Evolutionary conservation across 2,113 vertebrate genomes (phyloP).

Genomic region (Lepus europaeus): DNA sequence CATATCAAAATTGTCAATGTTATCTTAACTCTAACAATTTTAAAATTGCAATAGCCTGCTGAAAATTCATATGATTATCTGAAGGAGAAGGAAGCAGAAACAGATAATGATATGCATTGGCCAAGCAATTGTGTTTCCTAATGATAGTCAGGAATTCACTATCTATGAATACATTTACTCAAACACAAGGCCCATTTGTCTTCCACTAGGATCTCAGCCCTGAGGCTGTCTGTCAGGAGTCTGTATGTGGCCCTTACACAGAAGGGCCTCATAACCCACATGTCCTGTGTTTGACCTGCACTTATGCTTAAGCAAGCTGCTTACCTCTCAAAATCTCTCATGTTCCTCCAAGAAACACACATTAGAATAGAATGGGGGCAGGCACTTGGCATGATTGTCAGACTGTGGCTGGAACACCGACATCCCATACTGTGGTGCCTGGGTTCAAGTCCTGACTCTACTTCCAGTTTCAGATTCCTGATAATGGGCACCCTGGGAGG

Average conservation of each 20-base stretch:
- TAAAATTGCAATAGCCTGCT: background rate
- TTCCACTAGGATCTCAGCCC: background rate
- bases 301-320: background rate
- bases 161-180: background rate
- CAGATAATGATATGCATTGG: background rate
- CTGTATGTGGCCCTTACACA: fast-evolving
- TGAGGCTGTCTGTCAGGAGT: fast-evolving
- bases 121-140: background rate
- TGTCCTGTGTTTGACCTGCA: background rate
- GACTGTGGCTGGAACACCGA: too few species aligned
- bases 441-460: too few species aligned
- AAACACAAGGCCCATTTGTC: too few species aligned
- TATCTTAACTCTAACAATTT: background rate
- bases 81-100: background rate
- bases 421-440: too few species aligned
- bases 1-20: background rate
- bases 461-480: too few species aligned
- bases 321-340: background rate
- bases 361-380: background rate
- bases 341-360: background rate
- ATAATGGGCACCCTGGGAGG: too few species aligned
- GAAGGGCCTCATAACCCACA: background rate
- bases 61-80: background rate
- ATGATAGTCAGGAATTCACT: background rate
- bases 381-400: too few species aligned